Evolutionary conservation across 1,140 invertebrate species (phyloP).

Genomic region (Apocrypta bakeri): DNA sequence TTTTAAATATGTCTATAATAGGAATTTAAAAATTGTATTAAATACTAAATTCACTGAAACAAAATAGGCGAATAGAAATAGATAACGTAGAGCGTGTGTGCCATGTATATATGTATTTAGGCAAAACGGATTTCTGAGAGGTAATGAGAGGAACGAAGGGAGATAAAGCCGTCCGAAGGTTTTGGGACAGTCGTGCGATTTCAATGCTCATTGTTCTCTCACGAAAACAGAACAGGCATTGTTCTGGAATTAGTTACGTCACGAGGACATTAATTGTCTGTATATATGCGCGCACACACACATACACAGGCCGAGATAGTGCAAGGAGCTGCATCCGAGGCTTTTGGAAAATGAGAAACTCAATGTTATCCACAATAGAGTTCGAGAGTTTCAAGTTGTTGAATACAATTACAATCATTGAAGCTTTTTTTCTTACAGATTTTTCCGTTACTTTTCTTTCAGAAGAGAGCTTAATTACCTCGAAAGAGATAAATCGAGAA

Average conservation of each 20-base stretch:
- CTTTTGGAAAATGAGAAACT: conserved; percentile 10
- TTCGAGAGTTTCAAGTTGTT: background rate
- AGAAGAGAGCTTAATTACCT: background rate
- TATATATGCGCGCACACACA: background rate
- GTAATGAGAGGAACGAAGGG: conserved; percentile 45
- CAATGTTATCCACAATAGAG: background rate
- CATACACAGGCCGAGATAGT: background rate
- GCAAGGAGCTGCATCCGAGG: background rate
- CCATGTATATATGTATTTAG: background rate
- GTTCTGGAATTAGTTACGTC: conserved; percentile 61
- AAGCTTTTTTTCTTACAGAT: background rate
- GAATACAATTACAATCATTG: background rate
- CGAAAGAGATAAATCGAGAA: background rate
- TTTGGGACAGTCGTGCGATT: conserved; percentile 47
- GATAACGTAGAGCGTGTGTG: background rate
- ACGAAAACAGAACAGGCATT: conserved; percentile 53
- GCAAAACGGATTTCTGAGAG: conserved; percentile 47
- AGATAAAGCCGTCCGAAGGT: conserved; percentile 33
- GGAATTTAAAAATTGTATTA: no score
- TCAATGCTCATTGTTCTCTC: conserved; percentile 57
- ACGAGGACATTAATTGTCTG: conserved; percentile 58
- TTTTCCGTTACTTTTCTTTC: background rate
- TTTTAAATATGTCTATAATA: no score
- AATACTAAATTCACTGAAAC: background rate
- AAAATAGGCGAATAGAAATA: background rate